Evolutionary conservation across 2,888 invertebrate genomes (phyloP).

Genomic region (Ephialtes manifestator): DNA sequence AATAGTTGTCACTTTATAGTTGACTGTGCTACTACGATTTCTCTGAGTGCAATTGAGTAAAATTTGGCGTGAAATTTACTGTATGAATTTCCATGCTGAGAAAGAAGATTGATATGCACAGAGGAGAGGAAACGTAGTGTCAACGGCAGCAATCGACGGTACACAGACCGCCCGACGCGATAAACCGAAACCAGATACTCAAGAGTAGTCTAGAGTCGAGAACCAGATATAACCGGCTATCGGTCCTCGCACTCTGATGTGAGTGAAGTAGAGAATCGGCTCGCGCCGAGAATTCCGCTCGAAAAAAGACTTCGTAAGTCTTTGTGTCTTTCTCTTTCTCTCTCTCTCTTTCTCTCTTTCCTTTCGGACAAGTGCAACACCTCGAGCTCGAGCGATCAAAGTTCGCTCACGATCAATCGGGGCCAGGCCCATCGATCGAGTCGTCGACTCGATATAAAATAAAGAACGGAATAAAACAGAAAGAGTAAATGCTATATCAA

Average conservation of each 20-base stretch:
- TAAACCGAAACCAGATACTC: slow-evolving; percentile 59
- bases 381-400: slow-evolving; percentile 44
- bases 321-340: not conserved
- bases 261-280: slow-evolving; percentile 25
- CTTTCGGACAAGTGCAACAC: not conserved
- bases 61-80: not conserved
- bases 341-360: too few relatives aligned
- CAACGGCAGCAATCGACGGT: slow-evolving; percentile 46
- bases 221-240: slow-evolving; percentile 65
- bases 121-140: slow-evolving; percentile 7
- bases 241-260: slow-evolving; percentile 47
- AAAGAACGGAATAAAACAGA: slow-evolving; percentile 21
- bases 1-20: too few relatives aligned
- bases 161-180: slow-evolving; percentile 38
- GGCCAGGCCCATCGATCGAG: slow-evolving; percentile 33
- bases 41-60: not conserved
- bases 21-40: too few relatives aligned
- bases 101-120: not conserved
- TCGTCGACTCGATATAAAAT: slow-evolving; percentile 27
- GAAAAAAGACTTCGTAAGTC: slow-evolving; percentile 21
- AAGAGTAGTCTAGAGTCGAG: slow-evolving; percentile 40
- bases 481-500: not conserved
- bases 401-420: slow-evolving; percentile 42
- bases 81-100: not conserved
- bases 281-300: slow-evolving; percentile 53